Evolutionary conservation across 53 echinoderm and acorn worm genomes (phyloP).

Genomic region (Paracentrotus lividus): DNA sequence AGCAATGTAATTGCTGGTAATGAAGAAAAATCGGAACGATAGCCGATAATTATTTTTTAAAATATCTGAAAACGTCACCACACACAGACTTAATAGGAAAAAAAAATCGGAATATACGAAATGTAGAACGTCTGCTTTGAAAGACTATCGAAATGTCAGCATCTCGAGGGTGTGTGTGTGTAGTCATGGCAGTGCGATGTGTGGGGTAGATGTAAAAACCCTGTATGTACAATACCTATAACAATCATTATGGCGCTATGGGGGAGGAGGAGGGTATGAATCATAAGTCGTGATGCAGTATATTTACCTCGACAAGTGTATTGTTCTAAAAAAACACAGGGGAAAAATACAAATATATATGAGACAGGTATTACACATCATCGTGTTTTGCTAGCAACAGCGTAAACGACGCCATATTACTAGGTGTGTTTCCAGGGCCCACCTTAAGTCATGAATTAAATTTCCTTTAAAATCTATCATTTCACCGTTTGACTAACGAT

Average conservation of each 20-base stretch:
- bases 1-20: too few species aligned
- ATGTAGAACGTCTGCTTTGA: not conserved
- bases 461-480: not conserved
- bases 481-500: not conserved
- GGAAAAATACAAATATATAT: conserved; percentile 2
- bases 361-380: conserved; percentile 39
- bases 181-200: not conserved
- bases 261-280: not conserved
- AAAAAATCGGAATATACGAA: too few species aligned
- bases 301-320: not conserved
- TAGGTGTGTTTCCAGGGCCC: conserved; percentile 63
- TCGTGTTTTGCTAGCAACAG: conserved; percentile 59
- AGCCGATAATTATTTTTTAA: too few species aligned
- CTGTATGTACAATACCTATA: not conserved
- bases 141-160: conserved; percentile 26
- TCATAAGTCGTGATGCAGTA: not conserved
- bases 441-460: conserved; percentile 26
- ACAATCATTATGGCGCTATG: conserved; percentile 1
- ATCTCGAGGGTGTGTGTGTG: not conserved
- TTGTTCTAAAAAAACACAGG: conserved; percentile 8
- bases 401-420: conserved; percentile 56
- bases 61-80: too few species aligned
- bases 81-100: too few species aligned
- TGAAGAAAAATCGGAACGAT: too few species aligned
- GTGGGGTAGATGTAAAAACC: not conserved